A percentile compares a stretch with the other conserved stretches of the same genome.
Conservation (phyloP, 2,797 vertebrate genomes). For the Rallus crepitans region DNA sequence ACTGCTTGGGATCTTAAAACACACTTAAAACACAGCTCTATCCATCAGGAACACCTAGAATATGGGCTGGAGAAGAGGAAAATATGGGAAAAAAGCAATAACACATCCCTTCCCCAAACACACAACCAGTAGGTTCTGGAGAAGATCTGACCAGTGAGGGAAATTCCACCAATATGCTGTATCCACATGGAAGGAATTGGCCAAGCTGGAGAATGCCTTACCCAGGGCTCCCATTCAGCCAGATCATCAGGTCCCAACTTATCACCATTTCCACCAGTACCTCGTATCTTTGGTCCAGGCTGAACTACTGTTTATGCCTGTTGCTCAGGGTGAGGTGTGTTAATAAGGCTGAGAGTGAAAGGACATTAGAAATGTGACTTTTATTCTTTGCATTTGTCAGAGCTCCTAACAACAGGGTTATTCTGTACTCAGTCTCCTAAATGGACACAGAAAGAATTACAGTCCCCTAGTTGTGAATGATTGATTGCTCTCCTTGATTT, state of each 20-base stretch:
- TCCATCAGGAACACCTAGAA: neutral
- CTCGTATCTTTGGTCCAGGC: neutral
- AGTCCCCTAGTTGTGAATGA: neutral
- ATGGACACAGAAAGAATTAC: neutral
- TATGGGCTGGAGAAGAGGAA: neutral
- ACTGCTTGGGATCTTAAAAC: neutral
- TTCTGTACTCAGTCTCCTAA: neutral
- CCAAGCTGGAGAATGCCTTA: neutral
- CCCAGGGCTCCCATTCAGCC: neutral
- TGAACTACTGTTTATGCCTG: neutral
- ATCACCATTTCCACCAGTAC: neutral
- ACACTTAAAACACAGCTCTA: neutral
- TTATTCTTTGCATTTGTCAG: neutral
- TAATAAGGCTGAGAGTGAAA: neutral
- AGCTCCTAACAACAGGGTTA: neutral
- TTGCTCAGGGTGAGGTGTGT: neutral
- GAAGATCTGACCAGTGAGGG: neutral
- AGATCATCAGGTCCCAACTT: neutral
- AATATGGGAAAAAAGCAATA: neutral
- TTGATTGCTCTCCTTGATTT: neutral
- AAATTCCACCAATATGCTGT: neutral
- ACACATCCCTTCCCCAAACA: neutral
- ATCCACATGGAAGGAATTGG: neutral
- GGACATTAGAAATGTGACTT: neutral
- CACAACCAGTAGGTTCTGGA: neutral